These are phyloP conservation scores for Salminus brasiliensis DNA, from an alignment of 2,113 vertebrate genomes.

Conservation along the genomic window DNA sequence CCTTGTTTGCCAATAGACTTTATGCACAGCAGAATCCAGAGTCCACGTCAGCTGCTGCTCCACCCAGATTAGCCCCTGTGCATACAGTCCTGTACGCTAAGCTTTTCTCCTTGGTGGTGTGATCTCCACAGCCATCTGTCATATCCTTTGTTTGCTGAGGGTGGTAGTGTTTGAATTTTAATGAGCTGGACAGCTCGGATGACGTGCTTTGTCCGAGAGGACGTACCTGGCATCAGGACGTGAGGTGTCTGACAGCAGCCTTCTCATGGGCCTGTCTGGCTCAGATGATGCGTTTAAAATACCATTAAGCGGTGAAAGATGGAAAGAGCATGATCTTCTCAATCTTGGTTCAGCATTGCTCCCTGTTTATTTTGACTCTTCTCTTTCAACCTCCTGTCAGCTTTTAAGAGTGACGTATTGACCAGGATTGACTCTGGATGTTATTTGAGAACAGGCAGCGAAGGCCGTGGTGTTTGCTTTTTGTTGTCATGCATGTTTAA, in stretches of 20 bases:
- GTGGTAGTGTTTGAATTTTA: slow-evolving; percentile 36
- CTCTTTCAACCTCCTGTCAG: slow-evolving; percentile 43
- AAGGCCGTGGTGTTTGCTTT: neutral
- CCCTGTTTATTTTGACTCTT: slow-evolving; percentile 31
- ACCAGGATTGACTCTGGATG: slow-evolving; percentile 10
- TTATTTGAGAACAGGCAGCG: neutral
- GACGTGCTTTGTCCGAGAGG: slow-evolving; percentile 25
- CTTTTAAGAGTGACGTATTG: slow-evolving; percentile 8
- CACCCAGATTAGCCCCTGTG: neutral
- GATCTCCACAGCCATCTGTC: slow-evolving; percentile 36
- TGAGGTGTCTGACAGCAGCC: slow-evolving; percentile 47
- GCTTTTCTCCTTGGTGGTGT: slow-evolving; percentile 25
- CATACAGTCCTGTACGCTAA: neutral
- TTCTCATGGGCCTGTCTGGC: neutral
- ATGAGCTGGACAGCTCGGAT: slow-evolving; percentile 38
- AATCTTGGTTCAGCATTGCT: slow-evolving; percentile 49
- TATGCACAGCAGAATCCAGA: neutral
- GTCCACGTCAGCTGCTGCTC: neutral
- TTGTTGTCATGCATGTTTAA: too few relatives aligned
- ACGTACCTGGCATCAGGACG: slow-evolving; percentile 36
- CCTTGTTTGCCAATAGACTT: slow-evolving; percentile 5
- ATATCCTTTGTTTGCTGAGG: slow-evolving; percentile 48
- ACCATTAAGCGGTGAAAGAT: neutral
- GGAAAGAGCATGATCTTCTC: slow-evolving; percentile 4
- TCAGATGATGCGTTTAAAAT: slow-evolving; percentile 18